These are phyloP conservation scores for Acrocephalus arundinaceus DNA, from an alignment of 2,113 vertebrate genomes.

Conservation along the genomic window DNA sequence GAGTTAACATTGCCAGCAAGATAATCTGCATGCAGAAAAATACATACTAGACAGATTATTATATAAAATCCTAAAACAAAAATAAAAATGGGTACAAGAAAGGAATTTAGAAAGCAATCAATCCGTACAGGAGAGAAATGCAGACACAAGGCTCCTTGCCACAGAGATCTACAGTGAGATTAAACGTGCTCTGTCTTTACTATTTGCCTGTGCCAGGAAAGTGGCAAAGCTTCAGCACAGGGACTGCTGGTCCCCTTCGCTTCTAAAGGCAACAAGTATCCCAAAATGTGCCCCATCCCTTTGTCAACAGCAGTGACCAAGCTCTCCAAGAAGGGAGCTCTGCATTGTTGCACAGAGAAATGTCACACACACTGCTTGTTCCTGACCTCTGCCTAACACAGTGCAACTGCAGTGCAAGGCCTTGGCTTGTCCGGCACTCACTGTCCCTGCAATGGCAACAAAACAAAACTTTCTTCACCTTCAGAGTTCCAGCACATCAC, in stretches of 20 bases:
- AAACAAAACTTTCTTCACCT: background rate
- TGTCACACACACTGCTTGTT: background rate
- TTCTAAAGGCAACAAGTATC: background rate
- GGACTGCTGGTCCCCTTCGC: background rate
- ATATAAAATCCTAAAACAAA: background rate
- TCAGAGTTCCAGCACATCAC: background rate
- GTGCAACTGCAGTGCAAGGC: background rate
- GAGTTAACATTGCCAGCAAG: background rate
- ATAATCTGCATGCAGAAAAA: background rate
- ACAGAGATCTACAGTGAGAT: background rate
- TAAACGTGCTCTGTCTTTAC: fast-evolving
- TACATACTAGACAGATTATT: background rate
- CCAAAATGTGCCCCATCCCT: background rate
- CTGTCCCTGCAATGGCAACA: background rate
- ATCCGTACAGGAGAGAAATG: background rate
- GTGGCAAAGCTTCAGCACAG: background rate
- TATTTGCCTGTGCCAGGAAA: background rate
- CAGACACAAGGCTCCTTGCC: background rate
- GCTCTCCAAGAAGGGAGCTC: background rate
- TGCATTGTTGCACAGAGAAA: background rate
- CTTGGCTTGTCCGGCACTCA: background rate
- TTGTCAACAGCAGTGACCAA: background rate
- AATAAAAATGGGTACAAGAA: background rate
- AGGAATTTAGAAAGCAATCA: background rate
- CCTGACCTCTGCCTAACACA: background rate